These are phyloP conservation scores for Xanthorhoe spadicearia DNA, from an alignment of 2,888 invertebrate species.

Conservation along the genomic window DNA sequence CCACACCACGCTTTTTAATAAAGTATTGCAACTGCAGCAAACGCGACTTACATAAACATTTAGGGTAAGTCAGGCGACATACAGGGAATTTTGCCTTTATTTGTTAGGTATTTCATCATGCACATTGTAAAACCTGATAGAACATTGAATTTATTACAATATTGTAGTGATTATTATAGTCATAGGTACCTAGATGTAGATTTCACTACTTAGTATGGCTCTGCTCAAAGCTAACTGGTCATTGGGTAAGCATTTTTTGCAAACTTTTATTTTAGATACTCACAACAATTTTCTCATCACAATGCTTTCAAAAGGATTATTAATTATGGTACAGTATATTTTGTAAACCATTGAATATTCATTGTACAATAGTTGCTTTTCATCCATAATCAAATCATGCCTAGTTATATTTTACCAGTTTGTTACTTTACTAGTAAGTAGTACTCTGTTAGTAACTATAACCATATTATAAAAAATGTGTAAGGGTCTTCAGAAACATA, in stretches of 20 bases:
- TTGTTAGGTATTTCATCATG: not conserved
- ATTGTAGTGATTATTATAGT: not conserved
- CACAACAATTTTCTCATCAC: constrained; percentile 16
- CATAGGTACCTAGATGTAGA: not conserved
- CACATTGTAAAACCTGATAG: not conserved
- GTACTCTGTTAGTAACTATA: too few relatives aligned
- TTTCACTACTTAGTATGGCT: not conserved
- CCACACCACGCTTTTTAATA: not conserved
- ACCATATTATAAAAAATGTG: too few relatives aligned
- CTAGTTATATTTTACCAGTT: not conserved
- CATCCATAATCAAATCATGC: not conserved
- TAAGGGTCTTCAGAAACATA: not conserved
- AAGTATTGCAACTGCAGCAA: constrained; percentile 1
- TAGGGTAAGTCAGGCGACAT: not conserved
- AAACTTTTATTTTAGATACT: not conserved
- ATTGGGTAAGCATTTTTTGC: not conserved
- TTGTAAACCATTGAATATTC: not conserved
- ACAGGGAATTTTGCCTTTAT: not conserved
- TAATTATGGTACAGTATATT: constrained; percentile 16
- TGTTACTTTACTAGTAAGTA: not conserved
- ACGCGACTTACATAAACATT: not conserved
- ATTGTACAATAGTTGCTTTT: not conserved
- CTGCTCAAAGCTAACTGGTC: not conserved
- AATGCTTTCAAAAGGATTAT: constrained; percentile 15
- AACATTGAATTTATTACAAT: not conserved